Conservation (phyloP, 2,888 invertebrate species). For the Drosophila birchii region DNA sequence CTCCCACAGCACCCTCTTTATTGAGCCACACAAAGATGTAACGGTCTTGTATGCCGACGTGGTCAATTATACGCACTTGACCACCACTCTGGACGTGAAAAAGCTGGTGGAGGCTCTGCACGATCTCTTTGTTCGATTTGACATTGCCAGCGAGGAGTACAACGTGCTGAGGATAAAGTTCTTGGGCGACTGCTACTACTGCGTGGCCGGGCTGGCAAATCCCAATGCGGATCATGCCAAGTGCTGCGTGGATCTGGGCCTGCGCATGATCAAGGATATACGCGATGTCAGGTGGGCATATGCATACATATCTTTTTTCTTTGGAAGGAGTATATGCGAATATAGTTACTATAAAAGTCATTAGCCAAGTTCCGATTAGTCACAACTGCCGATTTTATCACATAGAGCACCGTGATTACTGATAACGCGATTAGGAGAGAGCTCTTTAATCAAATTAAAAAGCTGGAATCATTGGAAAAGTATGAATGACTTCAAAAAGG, state of each 20-base stretch:
- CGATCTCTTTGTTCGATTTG: constrained; percentile 95
- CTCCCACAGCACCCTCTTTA: constrained; percentile 90
- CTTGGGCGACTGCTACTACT: constrained; percentile 97
- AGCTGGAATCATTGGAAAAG: constrained; percentile 3
- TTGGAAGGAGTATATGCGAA: background rate
- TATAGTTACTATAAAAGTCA: constrained; percentile 11
- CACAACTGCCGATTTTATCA: constrained; percentile 18
- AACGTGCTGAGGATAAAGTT: constrained; percentile 95
- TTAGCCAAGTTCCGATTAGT: constrained; percentile 17
- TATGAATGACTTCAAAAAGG: constrained; percentile 4
- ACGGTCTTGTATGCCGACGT: constrained; percentile 97
- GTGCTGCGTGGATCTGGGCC: constrained; percentile 94
- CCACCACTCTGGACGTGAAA: constrained; percentile 91
- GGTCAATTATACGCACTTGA: constrained; percentile 93
- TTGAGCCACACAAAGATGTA: constrained; percentile 94
- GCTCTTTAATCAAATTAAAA: constrained; percentile 10
- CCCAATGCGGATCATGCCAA: constrained; percentile 93
- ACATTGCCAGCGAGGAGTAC: constrained; percentile 93
- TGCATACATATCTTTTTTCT: background rate
- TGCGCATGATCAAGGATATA: constrained; percentile 97
- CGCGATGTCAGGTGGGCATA: constrained; percentile 89
- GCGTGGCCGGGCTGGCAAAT: constrained; percentile 94
- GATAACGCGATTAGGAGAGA: constrained; percentile 15
- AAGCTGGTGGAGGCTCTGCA: constrained; percentile 94
- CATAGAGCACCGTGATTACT: constrained; percentile 20